phyloP scores from a whole-genome alignment of 2,113 vertebrate species.

The Trogon melanurus region DNA sequence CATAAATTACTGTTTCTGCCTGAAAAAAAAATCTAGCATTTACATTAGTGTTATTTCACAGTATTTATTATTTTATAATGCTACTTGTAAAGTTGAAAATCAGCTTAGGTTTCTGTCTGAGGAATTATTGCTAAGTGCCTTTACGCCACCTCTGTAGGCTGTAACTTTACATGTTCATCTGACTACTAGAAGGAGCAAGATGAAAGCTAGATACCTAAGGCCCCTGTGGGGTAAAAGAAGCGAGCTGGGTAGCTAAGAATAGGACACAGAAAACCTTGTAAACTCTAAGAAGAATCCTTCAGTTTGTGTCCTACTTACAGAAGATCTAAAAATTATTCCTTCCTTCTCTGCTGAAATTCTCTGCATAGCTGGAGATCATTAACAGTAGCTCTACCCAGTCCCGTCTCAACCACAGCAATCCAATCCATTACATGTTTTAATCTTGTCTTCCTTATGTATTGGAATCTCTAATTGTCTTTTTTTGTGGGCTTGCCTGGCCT shows the following conservation, averaged over 20 bases:
- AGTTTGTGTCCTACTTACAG: background rate
- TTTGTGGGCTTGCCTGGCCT: background rate
- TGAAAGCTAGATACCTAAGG: background rate
- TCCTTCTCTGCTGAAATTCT: background rate
- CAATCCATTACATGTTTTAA: background rate
- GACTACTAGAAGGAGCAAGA: background rate
- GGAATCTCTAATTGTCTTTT: rapidly evolving
- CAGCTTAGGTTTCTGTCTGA: background rate
- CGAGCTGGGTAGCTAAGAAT: background rate
- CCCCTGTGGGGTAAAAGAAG: background rate
- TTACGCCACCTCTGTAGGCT: background rate
- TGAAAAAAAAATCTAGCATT: background rate
- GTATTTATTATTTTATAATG: background rate
- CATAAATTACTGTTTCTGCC: background rate
- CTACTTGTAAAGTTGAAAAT: background rate
- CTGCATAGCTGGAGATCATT: background rate
- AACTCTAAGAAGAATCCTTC: background rate
- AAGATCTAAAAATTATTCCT: background rate
- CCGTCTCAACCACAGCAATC: background rate
- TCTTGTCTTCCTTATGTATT: background rate
- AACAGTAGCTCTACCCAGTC: background rate
- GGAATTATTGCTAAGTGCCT: background rate
- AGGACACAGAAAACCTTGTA: background rate
- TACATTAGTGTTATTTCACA: background rate
- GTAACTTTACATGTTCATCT: background rate